Evolutionary conservation across 2,113 vertebrate species (phyloP).

Genomic region (Calyptommatus sinebrachiatus): DNA sequence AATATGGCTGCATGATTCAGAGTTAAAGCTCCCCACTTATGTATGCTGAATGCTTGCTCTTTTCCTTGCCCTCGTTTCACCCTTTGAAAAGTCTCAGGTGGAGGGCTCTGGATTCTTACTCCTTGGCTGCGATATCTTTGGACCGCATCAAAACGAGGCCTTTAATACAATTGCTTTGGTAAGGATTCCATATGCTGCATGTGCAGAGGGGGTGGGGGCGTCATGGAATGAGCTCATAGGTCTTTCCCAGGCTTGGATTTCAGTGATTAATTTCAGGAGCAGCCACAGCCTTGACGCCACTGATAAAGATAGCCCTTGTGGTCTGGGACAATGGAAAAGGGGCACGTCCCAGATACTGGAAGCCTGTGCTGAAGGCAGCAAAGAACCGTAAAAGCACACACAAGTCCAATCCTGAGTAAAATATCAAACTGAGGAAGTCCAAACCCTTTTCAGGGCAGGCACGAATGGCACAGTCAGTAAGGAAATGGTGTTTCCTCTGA

Average conservation of each 20-base stretch:
- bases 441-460: no score
- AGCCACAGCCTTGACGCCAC: conserved; percentile 10
- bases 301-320: conserved; percentile 33
- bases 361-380: neutral
- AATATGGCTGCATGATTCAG: neutral
- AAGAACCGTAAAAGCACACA: neutral
- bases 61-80: conserved; percentile 1
- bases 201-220: neutral
- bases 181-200: neutral
- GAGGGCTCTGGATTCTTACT: neutral
- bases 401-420: neutral
- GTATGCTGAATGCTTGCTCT: neutral
- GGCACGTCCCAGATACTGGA: conserved; percentile 8
- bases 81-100: neutral
- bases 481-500: no score
- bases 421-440: neutral
- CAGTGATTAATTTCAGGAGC: conserved; percentile 32
- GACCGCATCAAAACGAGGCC: neutral
- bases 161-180: neutral
- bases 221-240: conserved; percentile 24
- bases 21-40: neutral
- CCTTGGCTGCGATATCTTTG: conserved; percentile 5
- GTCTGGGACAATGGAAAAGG: conserved; percentile 17
- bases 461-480: no score
- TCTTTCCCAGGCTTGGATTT: conserved; percentile 27